phyloP scores from a whole-genome alignment of 2,888 invertebrate species.

The Drosophila engyochracea region DNA sequence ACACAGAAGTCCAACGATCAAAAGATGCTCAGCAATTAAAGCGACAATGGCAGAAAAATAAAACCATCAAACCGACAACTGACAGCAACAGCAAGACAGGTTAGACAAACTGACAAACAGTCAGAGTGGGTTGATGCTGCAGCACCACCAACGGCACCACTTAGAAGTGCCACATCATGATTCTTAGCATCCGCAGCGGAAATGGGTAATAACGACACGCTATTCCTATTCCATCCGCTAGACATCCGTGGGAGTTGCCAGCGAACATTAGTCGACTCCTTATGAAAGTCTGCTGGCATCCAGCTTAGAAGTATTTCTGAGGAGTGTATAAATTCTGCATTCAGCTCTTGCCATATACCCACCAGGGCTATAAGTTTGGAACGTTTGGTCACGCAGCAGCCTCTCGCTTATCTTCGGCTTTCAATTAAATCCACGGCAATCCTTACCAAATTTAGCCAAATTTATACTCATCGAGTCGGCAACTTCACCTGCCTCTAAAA shows the following conservation, averaged over 20 bases:
- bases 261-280: slow-evolving; percentile 4
- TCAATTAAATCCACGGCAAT: slow-evolving; percentile 53
- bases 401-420: slow-evolving; percentile 11
- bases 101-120: slow-evolving; percentile 4
- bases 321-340: neutral
- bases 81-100: slow-evolving; percentile 18
- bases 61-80: slow-evolving; percentile 12
- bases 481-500: slow-evolving; percentile 49
- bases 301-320: neutral
- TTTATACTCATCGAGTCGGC: slow-evolving; percentile 20
- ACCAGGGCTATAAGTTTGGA: neutral
- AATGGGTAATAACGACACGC: slow-evolving; percentile 57
- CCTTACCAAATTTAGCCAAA: slow-evolving; percentile 37
- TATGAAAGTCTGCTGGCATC: slow-evolving; percentile 3
- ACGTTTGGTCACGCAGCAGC: slow-evolving; percentile 14
- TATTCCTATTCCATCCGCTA: slow-evolving; percentile 11
- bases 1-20: slow-evolving; percentile 17
- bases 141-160: slow-evolving; percentile 15
- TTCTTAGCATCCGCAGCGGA: slow-evolving; percentile 65
- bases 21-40: slow-evolving; percentile 29
- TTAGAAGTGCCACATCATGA: slow-evolving; percentile 25
- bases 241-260: slow-evolving; percentile 48
- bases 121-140: slow-evolving; percentile 43
- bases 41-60: slow-evolving; percentile 17
- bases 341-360: neutral